A percentile compares a stretch with the other conserved stretches of the same genome.
Evolutionary conservation across 2,797 vertebrate species (phyloP).

Genomic region (Coregonus suidteri): DNA sequence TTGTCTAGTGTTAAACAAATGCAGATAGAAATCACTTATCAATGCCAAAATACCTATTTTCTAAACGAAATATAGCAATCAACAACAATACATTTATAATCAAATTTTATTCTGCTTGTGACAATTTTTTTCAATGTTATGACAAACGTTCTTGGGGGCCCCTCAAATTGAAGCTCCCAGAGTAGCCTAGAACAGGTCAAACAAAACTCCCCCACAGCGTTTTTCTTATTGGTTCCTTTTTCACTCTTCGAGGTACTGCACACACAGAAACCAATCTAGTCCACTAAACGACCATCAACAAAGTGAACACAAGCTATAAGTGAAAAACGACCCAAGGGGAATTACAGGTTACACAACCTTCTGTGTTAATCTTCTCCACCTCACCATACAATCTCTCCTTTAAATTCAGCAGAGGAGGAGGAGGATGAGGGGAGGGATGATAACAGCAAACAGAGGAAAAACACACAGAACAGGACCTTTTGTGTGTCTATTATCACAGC

Average conservation of each 20-base stretch:
- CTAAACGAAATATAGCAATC: too few species aligned
- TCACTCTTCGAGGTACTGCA: slow-evolving; percentile 26
- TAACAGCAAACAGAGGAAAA: slow-evolving; percentile 18
- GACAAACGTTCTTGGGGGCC: too few species aligned
- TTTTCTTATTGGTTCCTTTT: slow-evolving; percentile 28
- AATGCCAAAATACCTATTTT: too few species aligned
- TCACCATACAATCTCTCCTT: slow-evolving; percentile 39
- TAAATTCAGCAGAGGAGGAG: slow-evolving; percentile 10
- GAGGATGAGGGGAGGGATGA: slow-evolving; percentile 5
- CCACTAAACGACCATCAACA: slow-evolving; percentile 30
- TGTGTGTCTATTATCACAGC: neutral
- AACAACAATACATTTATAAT: too few species aligned
- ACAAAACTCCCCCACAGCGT: slow-evolving; percentile 11
- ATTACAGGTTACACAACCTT: slow-evolving; percentile 32
- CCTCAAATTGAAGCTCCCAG: neutral
- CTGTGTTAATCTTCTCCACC: slow-evolving; percentile 38
- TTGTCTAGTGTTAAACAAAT: too few species aligned
- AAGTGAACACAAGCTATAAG: slow-evolving; percentile 45
- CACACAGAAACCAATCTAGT: slow-evolving; percentile 48
- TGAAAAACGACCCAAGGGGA: slow-evolving; percentile 31
- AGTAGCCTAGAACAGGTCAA: slow-evolving; percentile 11
- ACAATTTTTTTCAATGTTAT: too few species aligned
- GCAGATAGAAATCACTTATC: too few species aligned
- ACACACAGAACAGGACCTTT: slow-evolving; percentile 15
- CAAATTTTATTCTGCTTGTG: too few species aligned